These are phyloP conservation scores for Dinocampus coccinellae DNA, from an alignment of 2,888 invertebrate species.

Conservation along the genomic window DNA sequence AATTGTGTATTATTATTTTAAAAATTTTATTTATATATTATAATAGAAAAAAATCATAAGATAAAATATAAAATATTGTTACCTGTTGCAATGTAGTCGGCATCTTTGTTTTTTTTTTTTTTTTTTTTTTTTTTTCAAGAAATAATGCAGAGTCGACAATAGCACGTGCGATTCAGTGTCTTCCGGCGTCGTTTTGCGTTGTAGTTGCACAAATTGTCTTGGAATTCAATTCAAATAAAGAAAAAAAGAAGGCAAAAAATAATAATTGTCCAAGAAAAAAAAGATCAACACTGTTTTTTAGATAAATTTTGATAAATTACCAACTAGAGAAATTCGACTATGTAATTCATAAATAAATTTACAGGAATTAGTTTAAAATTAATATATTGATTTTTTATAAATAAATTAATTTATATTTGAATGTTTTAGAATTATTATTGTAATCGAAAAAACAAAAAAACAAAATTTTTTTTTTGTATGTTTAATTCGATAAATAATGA, in stretches of 20 bases:
- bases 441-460: too few species aligned
- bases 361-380: neutral
- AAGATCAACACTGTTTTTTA: neutral
- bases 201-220: neutral
- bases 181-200: slow-evolving; percentile 8
- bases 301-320: too few species aligned
- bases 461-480: too few species aligned
- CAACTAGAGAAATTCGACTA: too few species aligned
- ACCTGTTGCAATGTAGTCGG: slow-evolving; percentile 60
- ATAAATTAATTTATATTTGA: too few species aligned
- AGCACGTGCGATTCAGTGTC: slow-evolving; percentile 28
- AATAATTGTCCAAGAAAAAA: too few species aligned
- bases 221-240: neutral
- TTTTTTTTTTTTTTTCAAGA: neutral
- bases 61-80: slow-evolving; percentile 34
- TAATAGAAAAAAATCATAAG: too few species aligned
- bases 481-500: too few species aligned
- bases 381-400: too few species aligned
- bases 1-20: neutral
- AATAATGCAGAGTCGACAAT: slow-evolving; percentile 17
- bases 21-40: too few species aligned
- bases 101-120: slow-evolving; percentile 48
- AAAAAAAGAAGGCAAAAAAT: too few species aligned
- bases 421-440: too few species aligned
- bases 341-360: neutral